These are phyloP conservation scores for Craseonycteris thonglongyai DNA, from an alignment of 2,113 vertebrate genomes.

Conservation along the genomic window DNA sequence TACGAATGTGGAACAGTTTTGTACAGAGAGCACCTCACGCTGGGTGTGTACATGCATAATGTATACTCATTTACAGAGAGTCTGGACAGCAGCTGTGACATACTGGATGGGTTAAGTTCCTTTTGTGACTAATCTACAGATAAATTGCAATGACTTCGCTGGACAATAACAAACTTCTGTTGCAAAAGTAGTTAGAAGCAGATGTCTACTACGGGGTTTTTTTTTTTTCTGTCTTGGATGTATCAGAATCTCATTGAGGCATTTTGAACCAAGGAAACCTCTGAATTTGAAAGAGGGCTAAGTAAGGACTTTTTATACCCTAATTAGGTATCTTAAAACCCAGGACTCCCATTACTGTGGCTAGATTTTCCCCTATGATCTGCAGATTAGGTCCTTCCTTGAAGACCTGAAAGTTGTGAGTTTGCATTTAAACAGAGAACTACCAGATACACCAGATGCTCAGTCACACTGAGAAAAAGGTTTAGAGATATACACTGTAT, in stretches of 20 bases:
- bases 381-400: background rate
- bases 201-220: background rate
- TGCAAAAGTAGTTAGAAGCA: constrained; percentile 18
- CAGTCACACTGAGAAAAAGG: background rate
- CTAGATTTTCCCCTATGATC: constrained; percentile 3
- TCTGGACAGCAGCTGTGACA: constrained; percentile 46
- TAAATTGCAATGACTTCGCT: background rate
- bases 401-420: background rate
- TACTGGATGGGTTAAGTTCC: constrained; percentile 24
- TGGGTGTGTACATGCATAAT: background rate
- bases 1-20: background rate
- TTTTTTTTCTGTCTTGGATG: background rate
- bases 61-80: background rate
- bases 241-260: background rate
- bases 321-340: background rate
- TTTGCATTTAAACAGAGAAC: constrained; percentile 37
- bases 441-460: constrained; percentile 30
- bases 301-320: background rate
- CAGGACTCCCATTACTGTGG: background rate
- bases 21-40: background rate
- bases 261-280: constrained; percentile 41
- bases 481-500: background rate
- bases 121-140: constrained; percentile 24
- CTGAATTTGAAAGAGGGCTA: background rate
- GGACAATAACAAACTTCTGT: background rate